Evolutionary conservation across 2,113 vertebrate species (phyloP).

Genomic region (Chlorocebus sabaeus): DNA sequence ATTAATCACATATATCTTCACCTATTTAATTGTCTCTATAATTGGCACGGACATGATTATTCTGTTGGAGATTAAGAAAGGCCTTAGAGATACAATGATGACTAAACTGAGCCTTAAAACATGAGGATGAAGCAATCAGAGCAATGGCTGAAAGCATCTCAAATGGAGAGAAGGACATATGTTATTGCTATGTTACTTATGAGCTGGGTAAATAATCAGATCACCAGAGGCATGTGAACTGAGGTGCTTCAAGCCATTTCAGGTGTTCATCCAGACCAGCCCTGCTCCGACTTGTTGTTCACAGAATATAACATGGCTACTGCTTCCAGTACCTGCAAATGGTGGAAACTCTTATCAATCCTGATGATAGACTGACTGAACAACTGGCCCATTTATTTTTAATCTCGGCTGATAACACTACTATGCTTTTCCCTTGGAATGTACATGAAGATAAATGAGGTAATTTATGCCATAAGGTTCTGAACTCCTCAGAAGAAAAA

Average conservation of each 20-base stretch:
- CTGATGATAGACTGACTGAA: neutral
- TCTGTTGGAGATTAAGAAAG: neutral
- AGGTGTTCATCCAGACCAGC: neutral
- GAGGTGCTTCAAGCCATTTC: neutral
- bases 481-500: constrained; percentile 52
- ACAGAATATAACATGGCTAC: neutral
- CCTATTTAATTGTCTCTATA: neutral
- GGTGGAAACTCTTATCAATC: neutral
- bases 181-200: neutral
- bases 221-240: rapidly evolving
- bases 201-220: neutral
- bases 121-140: neutral
- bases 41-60: neutral
- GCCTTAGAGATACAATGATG: neutral
- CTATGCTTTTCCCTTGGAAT: neutral
- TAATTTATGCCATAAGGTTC: constrained; percentile 22
- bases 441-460: constrained; percentile 45
- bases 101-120: neutral
- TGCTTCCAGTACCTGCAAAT: neutral
- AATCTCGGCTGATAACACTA: neutral
- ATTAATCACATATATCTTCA: neutral
- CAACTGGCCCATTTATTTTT: constrained; percentile 9
- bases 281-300: neutral
- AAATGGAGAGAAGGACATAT: neutral
- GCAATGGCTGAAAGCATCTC: neutral